Evolutionary conservation across 2,888 invertebrate species (phyloP).

Genomic region (Xanthorhoe spadicearia): DNA sequence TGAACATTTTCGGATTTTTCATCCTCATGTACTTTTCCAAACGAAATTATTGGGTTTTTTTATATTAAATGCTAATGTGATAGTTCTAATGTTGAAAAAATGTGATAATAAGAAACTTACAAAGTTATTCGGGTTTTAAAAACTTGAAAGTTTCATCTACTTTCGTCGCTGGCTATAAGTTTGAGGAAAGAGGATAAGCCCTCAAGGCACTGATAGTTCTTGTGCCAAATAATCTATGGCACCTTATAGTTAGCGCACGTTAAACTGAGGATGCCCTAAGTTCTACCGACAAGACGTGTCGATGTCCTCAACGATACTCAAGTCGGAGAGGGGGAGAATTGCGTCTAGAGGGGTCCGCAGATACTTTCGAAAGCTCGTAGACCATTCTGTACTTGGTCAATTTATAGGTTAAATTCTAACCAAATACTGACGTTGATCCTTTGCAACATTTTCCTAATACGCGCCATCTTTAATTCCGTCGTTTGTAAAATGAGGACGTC

Average conservation of each 20-base stretch:
- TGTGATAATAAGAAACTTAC: not conserved
- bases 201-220: not conserved
- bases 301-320: not conserved
- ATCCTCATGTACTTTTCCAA: not conserved
- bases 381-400: slow-evolving; percentile 17
- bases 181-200: not conserved
- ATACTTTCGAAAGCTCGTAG: slow-evolving; percentile 12
- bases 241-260: not conserved
- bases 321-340: not conserved
- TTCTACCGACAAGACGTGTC: not conserved
- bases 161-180: not conserved
- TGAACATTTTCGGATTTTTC: not conserved
- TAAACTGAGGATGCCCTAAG: not conserved
- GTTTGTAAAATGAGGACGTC: not conserved
- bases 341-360: not conserved
- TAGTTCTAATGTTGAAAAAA: not conserved
- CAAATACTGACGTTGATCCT: slow-evolving; percentile 10
- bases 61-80: not conserved
- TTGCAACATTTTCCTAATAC: not conserved
- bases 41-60: not conserved
- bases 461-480: not conserved
- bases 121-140: not conserved
- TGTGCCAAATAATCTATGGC: not conserved
- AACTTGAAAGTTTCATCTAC: not conserved
- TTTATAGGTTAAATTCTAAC: slow-evolving; percentile 20